These are phyloP conservation scores for Xiphorhynchus erythropygius DNA, from an alignment of 2,797 vertebrate genomes.

Conservation along the genomic window DNA sequence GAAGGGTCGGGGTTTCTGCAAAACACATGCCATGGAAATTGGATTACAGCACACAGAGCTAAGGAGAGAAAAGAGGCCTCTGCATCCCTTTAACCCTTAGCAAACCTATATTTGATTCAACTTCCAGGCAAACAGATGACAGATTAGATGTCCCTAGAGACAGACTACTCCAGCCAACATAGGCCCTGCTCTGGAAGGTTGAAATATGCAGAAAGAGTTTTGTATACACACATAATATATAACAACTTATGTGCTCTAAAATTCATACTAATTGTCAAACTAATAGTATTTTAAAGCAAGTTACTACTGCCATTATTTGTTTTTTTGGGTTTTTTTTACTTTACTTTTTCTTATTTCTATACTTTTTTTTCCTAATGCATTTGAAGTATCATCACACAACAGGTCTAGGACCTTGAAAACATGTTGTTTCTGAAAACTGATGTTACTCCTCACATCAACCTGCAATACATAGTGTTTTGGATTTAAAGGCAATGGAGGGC, in stretches of 20 bases:
- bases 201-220: neutral
- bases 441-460: neutral
- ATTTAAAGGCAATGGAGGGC: neutral
- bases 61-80: neutral
- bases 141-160: neutral
- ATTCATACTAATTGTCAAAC: neutral
- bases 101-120: neutral
- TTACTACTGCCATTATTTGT: neutral
- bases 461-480: neutral
- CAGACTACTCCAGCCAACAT: neutral
- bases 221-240: rapidly evolving
- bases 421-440: neutral
- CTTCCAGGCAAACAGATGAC: neutral
- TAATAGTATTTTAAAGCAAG: neutral
- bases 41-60: neutral
- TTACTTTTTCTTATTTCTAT: neutral
- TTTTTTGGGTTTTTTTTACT: neutral
- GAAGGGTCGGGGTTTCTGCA: neutral
- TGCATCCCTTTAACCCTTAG: neutral
- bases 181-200: neutral
- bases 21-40: neutral
- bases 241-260: neutral
- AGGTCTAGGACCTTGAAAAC: neutral
- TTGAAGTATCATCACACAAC: neutral
- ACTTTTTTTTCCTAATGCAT: neutral